These are phyloP conservation scores for Erpetoichthys calabaricus DNA, from an alignment of 2,797 vertebrate species.

Conservation along the genomic window DNA sequence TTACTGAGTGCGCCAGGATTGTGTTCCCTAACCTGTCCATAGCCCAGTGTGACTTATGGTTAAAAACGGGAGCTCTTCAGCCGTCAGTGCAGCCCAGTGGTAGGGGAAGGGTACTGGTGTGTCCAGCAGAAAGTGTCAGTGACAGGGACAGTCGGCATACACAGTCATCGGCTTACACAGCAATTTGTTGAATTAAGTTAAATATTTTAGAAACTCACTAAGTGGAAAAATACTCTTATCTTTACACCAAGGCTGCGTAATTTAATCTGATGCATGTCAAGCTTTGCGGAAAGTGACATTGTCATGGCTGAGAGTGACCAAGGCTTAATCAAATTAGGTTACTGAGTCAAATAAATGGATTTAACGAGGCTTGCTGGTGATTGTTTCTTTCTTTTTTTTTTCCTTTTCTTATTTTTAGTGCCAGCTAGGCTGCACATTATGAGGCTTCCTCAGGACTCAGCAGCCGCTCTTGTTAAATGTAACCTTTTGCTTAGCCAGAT, in stretches of 20 bases:
- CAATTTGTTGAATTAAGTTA: conserved; percentile 20
- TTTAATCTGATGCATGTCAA: conserved; percentile 60
- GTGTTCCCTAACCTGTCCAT: too few species aligned
- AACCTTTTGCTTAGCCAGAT: too few species aligned
- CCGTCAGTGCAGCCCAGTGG: too few species aligned
- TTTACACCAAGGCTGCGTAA: conserved; percentile 47
- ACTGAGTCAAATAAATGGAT: conserved; percentile 11
- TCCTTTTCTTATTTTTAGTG: too few species aligned
- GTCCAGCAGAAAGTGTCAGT: not conserved
- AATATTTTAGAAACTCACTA: conserved; percentile 32
- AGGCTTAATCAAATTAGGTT: conserved; percentile 11
- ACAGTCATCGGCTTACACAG: not conserved
- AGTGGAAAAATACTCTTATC: conserved; percentile 29
- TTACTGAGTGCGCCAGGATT: too few species aligned
- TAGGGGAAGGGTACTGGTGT: not conserved
- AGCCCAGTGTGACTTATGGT: too few species aligned
- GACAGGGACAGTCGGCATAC: conserved; percentile 2
- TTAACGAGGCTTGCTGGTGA: conserved; percentile 6
- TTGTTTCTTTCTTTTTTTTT: not conserved
- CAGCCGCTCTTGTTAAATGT: too few species aligned
- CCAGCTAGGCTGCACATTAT: too few species aligned
- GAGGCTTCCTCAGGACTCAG: too few species aligned
- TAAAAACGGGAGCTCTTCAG: too few species aligned
- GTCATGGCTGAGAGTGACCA: conserved; percentile 10
- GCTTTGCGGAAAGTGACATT: conserved; percentile 27